Evolutionary conservation across 2,888 invertebrate genomes (phyloP).

Genomic region (Cerceris ruficornis): DNA sequence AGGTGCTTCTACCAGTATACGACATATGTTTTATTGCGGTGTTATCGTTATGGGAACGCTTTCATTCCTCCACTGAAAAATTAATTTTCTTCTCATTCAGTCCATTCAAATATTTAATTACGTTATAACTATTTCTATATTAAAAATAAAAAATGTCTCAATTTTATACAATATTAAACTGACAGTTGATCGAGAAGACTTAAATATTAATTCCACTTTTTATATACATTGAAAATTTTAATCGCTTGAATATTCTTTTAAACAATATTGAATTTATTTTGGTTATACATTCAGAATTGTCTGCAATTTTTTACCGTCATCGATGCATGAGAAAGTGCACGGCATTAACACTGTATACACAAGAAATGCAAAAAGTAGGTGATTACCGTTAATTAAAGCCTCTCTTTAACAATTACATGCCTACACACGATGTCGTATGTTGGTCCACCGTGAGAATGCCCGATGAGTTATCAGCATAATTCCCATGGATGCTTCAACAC

Average conservation of each 20-base stretch:
- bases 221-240: no score
- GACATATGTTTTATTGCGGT: constrained; percentile 76
- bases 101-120: background rate
- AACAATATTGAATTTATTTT: no score
- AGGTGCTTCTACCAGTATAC: constrained; percentile 72
- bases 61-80: constrained; percentile 53
- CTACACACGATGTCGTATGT: constrained; percentile 52
- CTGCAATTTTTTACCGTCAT: no score
- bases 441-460: constrained; percentile 78
- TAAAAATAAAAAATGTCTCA: no score
- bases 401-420: constrained; percentile 50
- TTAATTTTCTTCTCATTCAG: background rate
- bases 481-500: constrained; percentile 80
- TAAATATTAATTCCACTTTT: no score
- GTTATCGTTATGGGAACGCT: constrained; percentile 78
- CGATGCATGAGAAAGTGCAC: no score
- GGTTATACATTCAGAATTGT: no score
- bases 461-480: constrained; percentile 80
- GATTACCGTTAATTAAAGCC: background rate
- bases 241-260: no score
- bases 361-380: background rate
- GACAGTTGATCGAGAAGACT: no score
- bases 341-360: background rate
- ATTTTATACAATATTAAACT: no score
- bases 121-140: no score